Conservation (phyloP, 2,113 vertebrate species). For the Solenodon paradoxus region DNA sequence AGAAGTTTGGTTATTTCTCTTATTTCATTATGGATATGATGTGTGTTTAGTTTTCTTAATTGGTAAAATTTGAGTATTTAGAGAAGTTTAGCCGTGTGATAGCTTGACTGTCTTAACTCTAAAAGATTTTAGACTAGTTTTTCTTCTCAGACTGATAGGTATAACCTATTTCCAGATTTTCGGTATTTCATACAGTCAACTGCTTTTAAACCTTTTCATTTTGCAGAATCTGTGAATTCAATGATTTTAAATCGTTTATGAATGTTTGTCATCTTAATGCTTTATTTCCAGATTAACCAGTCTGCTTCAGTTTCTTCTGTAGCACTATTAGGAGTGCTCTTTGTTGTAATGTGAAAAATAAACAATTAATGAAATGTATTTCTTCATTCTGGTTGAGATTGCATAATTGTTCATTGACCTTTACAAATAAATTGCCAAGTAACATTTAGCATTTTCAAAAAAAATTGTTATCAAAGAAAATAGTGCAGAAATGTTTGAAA, state of each 20-base stretch:
- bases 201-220: neutral
- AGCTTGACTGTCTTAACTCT: neutral
- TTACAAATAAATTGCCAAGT: neutral
- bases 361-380: neutral
- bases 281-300: neutral
- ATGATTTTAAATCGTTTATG: neutral
- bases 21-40: constrained; percentile 29
- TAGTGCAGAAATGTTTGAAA: neutral
- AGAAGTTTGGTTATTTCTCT: neutral
- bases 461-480: neutral
- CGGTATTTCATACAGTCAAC: neutral
- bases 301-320: neutral
- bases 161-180: too few relatives aligned
- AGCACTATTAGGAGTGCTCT: neutral
- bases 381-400: constrained; percentile 8
- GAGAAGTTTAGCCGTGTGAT: neutral
- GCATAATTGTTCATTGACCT: neutral
- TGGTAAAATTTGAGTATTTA: constrained; percentile 11
- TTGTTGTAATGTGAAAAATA: neutral
- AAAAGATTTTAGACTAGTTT: neutral
- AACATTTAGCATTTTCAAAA: neutral
- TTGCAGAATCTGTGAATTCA: neutral
- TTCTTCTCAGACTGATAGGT: neutral
- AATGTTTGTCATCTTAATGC: neutral
- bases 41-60: neutral